Evolutionary conservation across 2,113 vertebrate genomes (phyloP).

Genomic region (Malaclemys terrapin): DNA sequence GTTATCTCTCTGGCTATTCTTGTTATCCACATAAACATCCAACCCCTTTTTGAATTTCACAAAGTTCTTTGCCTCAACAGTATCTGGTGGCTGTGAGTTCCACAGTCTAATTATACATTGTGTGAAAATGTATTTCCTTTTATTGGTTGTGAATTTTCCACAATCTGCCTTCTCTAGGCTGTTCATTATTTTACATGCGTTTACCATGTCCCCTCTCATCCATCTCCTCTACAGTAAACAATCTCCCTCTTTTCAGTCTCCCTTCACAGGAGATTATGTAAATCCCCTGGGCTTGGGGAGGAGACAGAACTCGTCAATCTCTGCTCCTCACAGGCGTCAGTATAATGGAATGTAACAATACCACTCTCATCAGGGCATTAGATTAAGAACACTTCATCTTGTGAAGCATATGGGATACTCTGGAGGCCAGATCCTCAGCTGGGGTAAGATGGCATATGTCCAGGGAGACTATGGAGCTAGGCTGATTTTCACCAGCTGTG

Average conservation of each 20-base stretch:
- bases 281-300: not conserved
- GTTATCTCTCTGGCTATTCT: too few relatives aligned
- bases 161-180: too few relatives aligned
- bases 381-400: not conserved
- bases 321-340: not conserved
- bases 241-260: not conserved
- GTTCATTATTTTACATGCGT: too few relatives aligned
- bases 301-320: not conserved
- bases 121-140: too few relatives aligned
- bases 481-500: rapidly evolving
- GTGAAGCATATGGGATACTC: not conserved
- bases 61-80: too few relatives aligned
- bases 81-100: too few relatives aligned
- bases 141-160: too few relatives aligned
- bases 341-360: not conserved
- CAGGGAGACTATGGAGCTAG: not conserved
- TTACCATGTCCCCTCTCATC: too few relatives aligned
- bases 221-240: not conserved
- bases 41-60: too few relatives aligned
- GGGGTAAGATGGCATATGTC: not conserved
- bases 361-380: not conserved
- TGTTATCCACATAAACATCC: too few relatives aligned
- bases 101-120: too few relatives aligned
- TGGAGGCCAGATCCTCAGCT: not conserved
- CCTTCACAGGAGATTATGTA: not conserved